Percentiles rank a stretch among this genome's conserved stretches.
Conservation (phyloP, 2,797 vertebrate genomes). For the Craterocephalus amniculus region DNA sequence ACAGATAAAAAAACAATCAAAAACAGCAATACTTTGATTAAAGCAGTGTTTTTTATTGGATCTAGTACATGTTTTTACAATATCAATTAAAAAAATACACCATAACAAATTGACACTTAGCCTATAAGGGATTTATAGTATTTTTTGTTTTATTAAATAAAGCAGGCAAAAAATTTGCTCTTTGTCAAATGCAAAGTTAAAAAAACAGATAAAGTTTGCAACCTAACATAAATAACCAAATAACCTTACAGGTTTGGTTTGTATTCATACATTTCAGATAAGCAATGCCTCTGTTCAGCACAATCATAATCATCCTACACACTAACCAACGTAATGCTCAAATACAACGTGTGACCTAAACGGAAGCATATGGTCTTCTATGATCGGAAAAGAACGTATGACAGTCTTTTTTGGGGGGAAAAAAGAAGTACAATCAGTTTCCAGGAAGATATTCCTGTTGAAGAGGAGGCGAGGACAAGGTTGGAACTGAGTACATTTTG, state of each 20-base stretch:
- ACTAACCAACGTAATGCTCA: slow-evolving; percentile 28
- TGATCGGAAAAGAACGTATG: slow-evolving; percentile 25
- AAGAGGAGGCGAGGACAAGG: slow-evolving; percentile 56
- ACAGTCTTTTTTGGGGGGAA: slow-evolving; percentile 26
- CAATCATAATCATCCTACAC: slow-evolving; percentile 17
- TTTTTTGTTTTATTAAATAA: slow-evolving; percentile 46
- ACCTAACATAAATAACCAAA: slow-evolving; percentile 77
- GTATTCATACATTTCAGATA: slow-evolving; percentile 50
- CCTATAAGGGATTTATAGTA: slow-evolving; percentile 27
- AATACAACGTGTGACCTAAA: slow-evolving; percentile 20
- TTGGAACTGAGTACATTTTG: slow-evolving; percentile 58
- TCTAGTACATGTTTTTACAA: slow-evolving; percentile 53
- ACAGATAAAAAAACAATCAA: background rate
- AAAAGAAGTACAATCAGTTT: slow-evolving; percentile 63
- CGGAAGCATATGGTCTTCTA: background rate
- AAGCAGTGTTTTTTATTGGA: slow-evolving; percentile 59
- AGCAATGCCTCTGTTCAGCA: slow-evolving; percentile 24
- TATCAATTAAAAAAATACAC: slow-evolving; percentile 40
- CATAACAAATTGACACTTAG: slow-evolving; percentile 50
- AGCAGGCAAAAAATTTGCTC: slow-evolving; percentile 16
- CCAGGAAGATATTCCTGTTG: slow-evolving; percentile 70
- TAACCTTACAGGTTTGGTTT: slow-evolving; percentile 63
- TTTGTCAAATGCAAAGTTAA: slow-evolving; percentile 49
- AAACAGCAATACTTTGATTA: slow-evolving; percentile 1
- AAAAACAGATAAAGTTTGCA: slow-evolving; percentile 30